A percentile compares a stretch with the other conserved stretches of the same genome.
Evolutionary conservation across 2,797 vertebrate genomes (phyloP).

Genomic region (Aviceda leuphotes): DNA sequence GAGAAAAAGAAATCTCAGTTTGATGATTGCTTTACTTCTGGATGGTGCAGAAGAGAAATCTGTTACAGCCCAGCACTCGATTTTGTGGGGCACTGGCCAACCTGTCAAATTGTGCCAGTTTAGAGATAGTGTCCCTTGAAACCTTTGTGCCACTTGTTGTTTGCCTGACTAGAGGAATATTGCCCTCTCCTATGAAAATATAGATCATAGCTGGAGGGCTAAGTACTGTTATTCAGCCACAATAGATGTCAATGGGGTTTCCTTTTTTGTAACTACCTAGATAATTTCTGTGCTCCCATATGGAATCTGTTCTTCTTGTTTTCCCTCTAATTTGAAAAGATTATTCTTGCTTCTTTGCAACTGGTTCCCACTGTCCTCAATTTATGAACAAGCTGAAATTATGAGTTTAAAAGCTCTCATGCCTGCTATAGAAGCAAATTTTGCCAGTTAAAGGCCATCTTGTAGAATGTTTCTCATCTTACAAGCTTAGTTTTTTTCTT

Average conservation of each 20-base stretch:
- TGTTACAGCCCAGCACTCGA: not conserved
- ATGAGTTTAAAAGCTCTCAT: conserved; percentile 28
- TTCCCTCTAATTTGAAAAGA: conserved; percentile 61
- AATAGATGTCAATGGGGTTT: not conserved
- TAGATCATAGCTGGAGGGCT: not conserved
- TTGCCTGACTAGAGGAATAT: not conserved
- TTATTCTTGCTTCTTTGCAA: conserved; percentile 48
- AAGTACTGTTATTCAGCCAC: conserved; percentile 7
- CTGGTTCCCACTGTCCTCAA: conserved; percentile 24
- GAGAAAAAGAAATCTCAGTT: not conserved
- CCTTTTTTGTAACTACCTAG: conserved; percentile 46
- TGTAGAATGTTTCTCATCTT: not conserved
- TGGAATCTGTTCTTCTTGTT: conserved; percentile 51
- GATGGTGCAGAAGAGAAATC: not conserved
- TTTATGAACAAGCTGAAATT: conserved; percentile 56
- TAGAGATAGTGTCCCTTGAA: conserved; percentile 12
- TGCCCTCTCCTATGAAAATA: conserved; percentile 11
- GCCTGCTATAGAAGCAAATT: not conserved
- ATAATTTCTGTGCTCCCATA: conserved; percentile 18
- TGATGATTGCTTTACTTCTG: conserved; percentile 7
- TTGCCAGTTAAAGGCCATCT: not conserved
- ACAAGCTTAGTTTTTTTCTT: not conserved
- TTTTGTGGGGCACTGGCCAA: not conserved
- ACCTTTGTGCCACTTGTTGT: not conserved
- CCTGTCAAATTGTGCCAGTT: not conserved